Percentiles rank a stretch among this genome's conserved stretches.
phyloP scores from a whole-genome alignment of 2,797 vertebrate genomes.

The Brotula barbata region DNA sequence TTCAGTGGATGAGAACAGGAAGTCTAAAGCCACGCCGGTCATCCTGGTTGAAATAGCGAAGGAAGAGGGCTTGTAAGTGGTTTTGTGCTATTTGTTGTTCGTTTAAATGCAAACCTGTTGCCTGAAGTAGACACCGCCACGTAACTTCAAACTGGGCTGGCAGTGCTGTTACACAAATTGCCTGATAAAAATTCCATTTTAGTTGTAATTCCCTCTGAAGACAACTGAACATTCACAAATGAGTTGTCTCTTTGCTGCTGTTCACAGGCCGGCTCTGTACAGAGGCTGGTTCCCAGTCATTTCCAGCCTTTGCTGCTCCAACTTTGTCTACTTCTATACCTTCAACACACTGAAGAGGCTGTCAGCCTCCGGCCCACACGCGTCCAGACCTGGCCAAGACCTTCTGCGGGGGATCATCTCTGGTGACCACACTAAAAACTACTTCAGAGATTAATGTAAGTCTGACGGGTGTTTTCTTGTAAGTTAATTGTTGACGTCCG shows the following conservation, averaged over 20 bases:
- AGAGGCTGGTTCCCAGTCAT: slow-evolving; percentile 86
- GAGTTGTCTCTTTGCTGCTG: slow-evolving; percentile 11
- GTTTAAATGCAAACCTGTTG: background rate
- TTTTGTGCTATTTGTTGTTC: slow-evolving; percentile 6
- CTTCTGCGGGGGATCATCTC: slow-evolving; percentile 80
- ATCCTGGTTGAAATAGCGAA: slow-evolving; percentile 82
- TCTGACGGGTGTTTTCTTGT: background rate
- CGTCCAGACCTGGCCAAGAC: slow-evolving; percentile 73
- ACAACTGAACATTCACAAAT: background rate
- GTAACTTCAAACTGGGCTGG: background rate
- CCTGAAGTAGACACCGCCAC: background rate
- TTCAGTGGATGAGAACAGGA: slow-evolving; percentile 83
- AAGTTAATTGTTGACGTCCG: background rate
- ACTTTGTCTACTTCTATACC: slow-evolving; percentile 87
- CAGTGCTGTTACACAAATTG: background rate
- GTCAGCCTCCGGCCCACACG: slow-evolving; percentile 38
- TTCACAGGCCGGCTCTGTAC: slow-evolving; percentile 78
- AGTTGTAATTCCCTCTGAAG: background rate
- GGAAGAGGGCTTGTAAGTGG: slow-evolving; percentile 85
- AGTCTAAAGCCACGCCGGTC: slow-evolving; percentile 76
- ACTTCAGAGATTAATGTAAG: background rate
- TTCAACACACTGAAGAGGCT: slow-evolving; percentile 81
- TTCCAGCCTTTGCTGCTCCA: slow-evolving; percentile 85
- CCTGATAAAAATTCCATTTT: background rate
- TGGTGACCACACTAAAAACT: slow-evolving; percentile 61